These are phyloP conservation scores for Micoletzkya japonica DNA, from an alignment of 2,888 invertebrate species.

Conservation along the genomic window DNA sequence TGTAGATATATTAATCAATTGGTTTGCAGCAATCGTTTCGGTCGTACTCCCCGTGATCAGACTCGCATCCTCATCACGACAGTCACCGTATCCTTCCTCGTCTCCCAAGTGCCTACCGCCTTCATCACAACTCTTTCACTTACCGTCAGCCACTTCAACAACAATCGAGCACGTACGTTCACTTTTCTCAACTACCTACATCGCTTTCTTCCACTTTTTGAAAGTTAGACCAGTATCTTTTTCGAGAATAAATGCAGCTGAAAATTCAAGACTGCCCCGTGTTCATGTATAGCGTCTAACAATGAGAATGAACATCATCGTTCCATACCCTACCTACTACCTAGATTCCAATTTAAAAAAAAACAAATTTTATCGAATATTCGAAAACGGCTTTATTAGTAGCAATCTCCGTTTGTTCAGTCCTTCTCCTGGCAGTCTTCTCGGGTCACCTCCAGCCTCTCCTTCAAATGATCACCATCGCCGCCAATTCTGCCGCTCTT, in stretches of 20 bases:
- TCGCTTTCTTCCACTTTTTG: not conserved
- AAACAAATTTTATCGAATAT: too few species aligned
- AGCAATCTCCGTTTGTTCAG: too few species aligned
- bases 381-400: too few species aligned
- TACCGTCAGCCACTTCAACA: conserved; percentile 61
- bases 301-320: too few species aligned
- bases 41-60: conserved; percentile 61
- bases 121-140: conserved; percentile 59
- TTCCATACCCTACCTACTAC: too few species aligned
- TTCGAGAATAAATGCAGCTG: too few species aligned
- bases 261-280: too few species aligned
- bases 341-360: too few species aligned
- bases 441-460: conserved; percentile 61
- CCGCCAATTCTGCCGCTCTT: conserved; percentile 60
- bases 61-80: conserved; percentile 61
- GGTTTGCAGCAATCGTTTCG: conserved; percentile 61
- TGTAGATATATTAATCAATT: too few species aligned
- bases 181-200: not conserved
- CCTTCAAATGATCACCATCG: conserved; percentile 56
- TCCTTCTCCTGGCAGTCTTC: conserved; percentile 55
- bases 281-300: too few species aligned
- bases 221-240: too few species aligned
- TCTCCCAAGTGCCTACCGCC: conserved; percentile 57
- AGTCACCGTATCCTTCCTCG: conserved; percentile 60
- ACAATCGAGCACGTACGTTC: conserved; percentile 54